Conservation (phyloP, 53 echinoderm and acorn worm genomes). For the Apostichopus leukothele region DNA sequence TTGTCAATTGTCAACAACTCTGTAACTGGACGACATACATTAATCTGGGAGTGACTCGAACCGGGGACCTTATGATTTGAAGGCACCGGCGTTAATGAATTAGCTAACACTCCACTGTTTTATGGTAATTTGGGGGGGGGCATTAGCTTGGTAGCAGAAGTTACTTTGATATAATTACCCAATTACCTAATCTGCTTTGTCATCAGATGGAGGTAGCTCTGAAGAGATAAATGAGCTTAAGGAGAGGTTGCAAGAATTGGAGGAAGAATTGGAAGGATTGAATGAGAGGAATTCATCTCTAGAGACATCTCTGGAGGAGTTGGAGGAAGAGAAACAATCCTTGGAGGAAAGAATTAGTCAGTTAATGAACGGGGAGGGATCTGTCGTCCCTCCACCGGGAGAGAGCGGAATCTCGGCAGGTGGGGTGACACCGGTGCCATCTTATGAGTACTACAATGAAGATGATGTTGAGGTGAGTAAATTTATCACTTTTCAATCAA, state of each 20-base stretch:
- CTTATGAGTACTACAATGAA: conserved; percentile 70
- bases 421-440: conserved; percentile 47
- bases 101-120: no score
- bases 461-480: conserved; percentile 85
- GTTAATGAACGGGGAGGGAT: conserved; percentile 56
- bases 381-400: conserved; percentile 9
- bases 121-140: no score
- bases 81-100: no score
- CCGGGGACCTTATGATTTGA: no score
- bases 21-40: no score
- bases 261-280: conserved; percentile 73
- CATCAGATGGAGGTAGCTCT: conserved; percentile 47
- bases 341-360: conserved; percentile 68
- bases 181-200: no score
- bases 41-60: no score
- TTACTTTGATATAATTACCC: no score
- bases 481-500: not conserved
- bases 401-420: conserved; percentile 50
- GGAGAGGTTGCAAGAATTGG: conserved; percentile 69
- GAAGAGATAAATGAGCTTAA: conserved; percentile 65
- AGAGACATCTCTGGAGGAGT: conserved; percentile 68
- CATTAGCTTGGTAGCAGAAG: no score
- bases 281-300: conserved; percentile 55
- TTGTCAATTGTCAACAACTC: no score
- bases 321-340: conserved; percentile 66